These are phyloP conservation scores for Nephrotoma guestfalica DNA, from an alignment of 2,888 invertebrate genomes.

Conservation along the genomic window DNA sequence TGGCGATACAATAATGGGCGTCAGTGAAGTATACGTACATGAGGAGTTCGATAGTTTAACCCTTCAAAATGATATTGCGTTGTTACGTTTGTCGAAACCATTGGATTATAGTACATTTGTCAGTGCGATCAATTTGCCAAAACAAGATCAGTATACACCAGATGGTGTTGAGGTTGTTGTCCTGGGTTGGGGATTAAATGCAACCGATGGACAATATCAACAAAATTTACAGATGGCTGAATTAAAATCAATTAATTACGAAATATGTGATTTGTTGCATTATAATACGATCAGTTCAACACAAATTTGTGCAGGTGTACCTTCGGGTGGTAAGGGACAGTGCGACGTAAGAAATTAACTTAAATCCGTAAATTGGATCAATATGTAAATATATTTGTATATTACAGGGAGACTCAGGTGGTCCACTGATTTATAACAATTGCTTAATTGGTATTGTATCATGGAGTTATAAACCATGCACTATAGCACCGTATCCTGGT, in stretches of 20 bases:
- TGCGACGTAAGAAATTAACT: constrained; percentile 24
- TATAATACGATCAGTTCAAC: constrained; percentile 20
- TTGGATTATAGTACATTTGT: constrained; percentile 12
- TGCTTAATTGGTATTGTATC: constrained; percentile 33
- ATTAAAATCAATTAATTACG: constrained; percentile 26
- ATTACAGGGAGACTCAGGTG: constrained; percentile 29
- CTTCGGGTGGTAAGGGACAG: constrained; percentile 33
- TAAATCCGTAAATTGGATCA: too few relatives aligned
- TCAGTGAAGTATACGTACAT: constrained; percentile 21
- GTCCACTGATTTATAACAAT: constrained; percentile 27
- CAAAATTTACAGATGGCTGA: constrained; percentile 27
- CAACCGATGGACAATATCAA: constrained; percentile 23
- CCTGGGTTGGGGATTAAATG: constrained; percentile 27
- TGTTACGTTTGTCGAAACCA: constrained; percentile 16
- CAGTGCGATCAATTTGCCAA: constrained; percentile 9
- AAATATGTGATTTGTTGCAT: constrained; percentile 26
- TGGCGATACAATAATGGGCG: constrained; percentile 7
- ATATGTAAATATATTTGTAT: constrained; percentile 11
- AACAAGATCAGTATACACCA: constrained; percentile 7
- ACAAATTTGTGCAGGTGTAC: constrained; percentile 33
- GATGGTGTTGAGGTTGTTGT: constrained; percentile 18
- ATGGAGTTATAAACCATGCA: constrained; percentile 34
- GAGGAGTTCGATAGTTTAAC: constrained; percentile 20
- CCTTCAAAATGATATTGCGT: constrained; percentile 23
- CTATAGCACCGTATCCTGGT: constrained; percentile 30